Conservation (phyloP, 2,113 vertebrate species). For the Limanda limanda region DNA sequence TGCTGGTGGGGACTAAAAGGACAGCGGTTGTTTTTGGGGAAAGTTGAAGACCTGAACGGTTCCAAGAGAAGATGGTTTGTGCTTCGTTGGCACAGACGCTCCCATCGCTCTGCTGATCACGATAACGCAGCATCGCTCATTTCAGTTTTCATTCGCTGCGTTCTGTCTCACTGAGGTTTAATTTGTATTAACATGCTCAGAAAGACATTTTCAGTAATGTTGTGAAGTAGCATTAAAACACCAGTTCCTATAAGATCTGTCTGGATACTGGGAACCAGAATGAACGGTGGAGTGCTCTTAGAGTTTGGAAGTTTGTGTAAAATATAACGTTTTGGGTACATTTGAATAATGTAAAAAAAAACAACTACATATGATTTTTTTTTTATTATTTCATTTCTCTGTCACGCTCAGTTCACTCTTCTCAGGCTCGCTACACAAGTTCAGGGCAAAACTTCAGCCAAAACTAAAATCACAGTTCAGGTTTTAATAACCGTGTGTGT, state of each 20-base stretch:
- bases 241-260: conserved; percentile 7
- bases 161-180: conserved; percentile 26
- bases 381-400: conserved; percentile 3
- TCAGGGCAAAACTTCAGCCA: conserved; percentile 36
- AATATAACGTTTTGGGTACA: conserved; percentile 32
- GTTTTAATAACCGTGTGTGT: no score
- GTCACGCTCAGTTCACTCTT: conserved; percentile 21
- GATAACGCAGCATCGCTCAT: conserved; percentile 5
- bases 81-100: conserved; percentile 30
- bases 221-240: neutral
- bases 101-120: neutral
- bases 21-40: conserved; percentile 1
- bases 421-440: conserved; percentile 58
- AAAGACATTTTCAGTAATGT: conserved; percentile 19
- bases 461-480: no score
- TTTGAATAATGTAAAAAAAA: conserved; percentile 21
- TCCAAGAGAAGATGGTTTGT: conserved; percentile 18
- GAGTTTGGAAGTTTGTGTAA: conserved; percentile 4
- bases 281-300: neutral
- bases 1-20: neutral
- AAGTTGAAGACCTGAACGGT: conserved; percentile 13
- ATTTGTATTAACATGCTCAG: conserved; percentile 49
- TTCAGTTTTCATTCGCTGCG: conserved; percentile 13
- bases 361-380: conserved; percentile 2
- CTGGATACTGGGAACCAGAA: conserved; percentile 17